Evolutionary conservation across 37 sponge, comb jelly and placozoan genomes (phyloP).

Genomic region (Chondrosia reniformis): DNA sequence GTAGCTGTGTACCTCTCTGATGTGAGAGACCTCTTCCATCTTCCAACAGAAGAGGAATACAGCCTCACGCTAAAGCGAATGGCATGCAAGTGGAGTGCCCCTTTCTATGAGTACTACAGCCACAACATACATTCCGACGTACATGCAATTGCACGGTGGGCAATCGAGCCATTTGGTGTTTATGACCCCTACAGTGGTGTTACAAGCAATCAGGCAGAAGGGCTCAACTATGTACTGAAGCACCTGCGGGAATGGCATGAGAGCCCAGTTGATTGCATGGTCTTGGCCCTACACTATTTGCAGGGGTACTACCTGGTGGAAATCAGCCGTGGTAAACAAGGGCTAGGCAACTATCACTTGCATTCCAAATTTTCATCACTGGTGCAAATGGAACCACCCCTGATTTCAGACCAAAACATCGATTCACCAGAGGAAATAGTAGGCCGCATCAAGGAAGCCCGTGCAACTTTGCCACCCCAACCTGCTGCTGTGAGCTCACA

Average conservation of each 20-base stretch:
- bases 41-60: conserved; percentile 11
- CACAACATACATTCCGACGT: conserved; percentile 19
- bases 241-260: conserved; percentile 25
- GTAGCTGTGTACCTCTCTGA: conserved; percentile 14
- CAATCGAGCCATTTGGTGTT: conserved; percentile 16
- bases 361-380: neutral
- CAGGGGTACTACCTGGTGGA: conserved; percentile 31
- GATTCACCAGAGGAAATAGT: conserved; percentile 37
- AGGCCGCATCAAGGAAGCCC: neutral
- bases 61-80: neutral
- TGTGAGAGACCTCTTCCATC: conserved; percentile 12
- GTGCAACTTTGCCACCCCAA: neutral
- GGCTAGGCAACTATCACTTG: conserved; percentile 23
- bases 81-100: conserved; percentile 17
- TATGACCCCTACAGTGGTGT: conserved; percentile 24
- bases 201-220: conserved; percentile 36
- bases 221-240: conserved; percentile 27
- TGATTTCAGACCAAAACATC: neutral
- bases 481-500: neutral
- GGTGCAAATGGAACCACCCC: neutral
- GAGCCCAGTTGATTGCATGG: conserved; percentile 20
- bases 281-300: conserved; percentile 27
- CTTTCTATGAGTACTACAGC: conserved; percentile 21
- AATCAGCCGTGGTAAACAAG: conserved; percentile 26
- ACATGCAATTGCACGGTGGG: conserved; percentile 14